These are phyloP conservation scores for Crenichthys baileyi DNA, from an alignment of 2,797 vertebrate species.

Conservation along the genomic window DNA sequence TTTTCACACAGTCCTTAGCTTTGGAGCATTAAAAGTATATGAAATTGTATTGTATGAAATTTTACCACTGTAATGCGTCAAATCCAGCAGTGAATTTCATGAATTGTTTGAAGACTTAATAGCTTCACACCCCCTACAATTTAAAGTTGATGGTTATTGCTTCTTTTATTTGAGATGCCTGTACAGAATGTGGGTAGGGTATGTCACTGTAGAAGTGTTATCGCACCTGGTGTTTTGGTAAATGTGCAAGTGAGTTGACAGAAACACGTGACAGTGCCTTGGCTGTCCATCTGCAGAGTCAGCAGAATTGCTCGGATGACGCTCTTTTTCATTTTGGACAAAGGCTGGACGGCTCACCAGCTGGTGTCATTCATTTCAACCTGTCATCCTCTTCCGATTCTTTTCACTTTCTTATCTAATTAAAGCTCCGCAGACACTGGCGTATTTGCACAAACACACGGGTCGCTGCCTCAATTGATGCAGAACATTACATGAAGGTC, in stretches of 20 bases:
- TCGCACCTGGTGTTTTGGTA: slow-evolving; percentile 37
- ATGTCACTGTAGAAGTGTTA: slow-evolving; percentile 25
- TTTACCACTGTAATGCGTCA: slow-evolving; percentile 43
- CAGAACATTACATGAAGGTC: slow-evolving; percentile 71
- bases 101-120: slow-evolving; percentile 56
- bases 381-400: slow-evolving; percentile 62
- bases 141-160: slow-evolving; percentile 37
- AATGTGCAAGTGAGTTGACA: slow-evolving; percentile 43
- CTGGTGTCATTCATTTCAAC: slow-evolving; percentile 64
- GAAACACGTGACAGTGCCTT: slow-evolving; percentile 48
- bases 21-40: slow-evolving; percentile 36
- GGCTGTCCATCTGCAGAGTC: slow-evolving; percentile 56
- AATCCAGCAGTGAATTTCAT: slow-evolving; percentile 58
- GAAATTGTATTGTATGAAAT: slow-evolving; percentile 41
- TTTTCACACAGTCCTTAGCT: slow-evolving; percentile 25
- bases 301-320: slow-evolving; percentile 66
- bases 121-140: slow-evolving; percentile 35
- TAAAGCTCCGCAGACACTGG: slow-evolving; percentile 33
- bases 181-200: slow-evolving; percentile 29
- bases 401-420: slow-evolving; percentile 67
- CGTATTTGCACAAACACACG: slow-evolving; percentile 34
- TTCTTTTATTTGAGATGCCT: slow-evolving; percentile 27
- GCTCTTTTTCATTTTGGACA: slow-evolving; percentile 63
- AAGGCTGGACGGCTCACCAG: slow-evolving; percentile 41
- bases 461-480: slow-evolving; percentile 51